Base-by-base conservation (phyloP, 2,113 vertebrate genomes). In the Sitta europaea region DNA sequence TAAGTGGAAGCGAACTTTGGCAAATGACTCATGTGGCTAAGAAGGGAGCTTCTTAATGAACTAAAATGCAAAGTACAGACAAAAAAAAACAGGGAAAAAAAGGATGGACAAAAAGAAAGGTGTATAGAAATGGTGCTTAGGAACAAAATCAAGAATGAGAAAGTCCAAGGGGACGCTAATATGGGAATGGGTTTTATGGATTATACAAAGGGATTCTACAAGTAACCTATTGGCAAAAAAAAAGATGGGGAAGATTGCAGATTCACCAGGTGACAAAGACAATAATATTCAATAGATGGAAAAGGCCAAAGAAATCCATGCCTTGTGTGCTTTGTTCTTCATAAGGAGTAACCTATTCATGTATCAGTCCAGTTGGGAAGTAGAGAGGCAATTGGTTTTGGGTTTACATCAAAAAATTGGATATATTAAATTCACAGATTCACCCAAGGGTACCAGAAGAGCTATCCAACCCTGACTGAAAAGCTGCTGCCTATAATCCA, bases 1-100 rank as follows among this genome's bases (percentile, higher is more conserved):
- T 92, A 94, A 88, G 51, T 24, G 55, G 20, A 90, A 78, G 28
- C 78, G 74, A 92, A 88, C 65, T 94, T 77, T 36, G 22, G 23
- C 25, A 90, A 82, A 78, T 50, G 27, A 89, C 48, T 79, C 58
- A 68, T 22, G 19, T 65, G 24, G 24, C 19, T 80, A 86, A 95
- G 20, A 82, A 47, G 35, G 20, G 4, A 76, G 17, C 14, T 91
- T 91, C 71, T 21, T 68, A 79, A 63, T 55, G 40, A 88, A 72
- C 31, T 72, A 43, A 54, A 86, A 72, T 59, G 35, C 12, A 78
- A 86, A 85, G 8, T 25, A 42, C 8, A 57, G 22, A 43, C 2
- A 6, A 12, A 11, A 14, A 8, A 19, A 12, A 8, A 29, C 22
- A 8, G 1, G 4, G n/a, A n/a, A 12, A 40, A 40, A 81, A 72